Evolutionary conservation across 2,797 vertebrate genomes (phyloP).

Genomic region (Brotula barbata): DNA sequence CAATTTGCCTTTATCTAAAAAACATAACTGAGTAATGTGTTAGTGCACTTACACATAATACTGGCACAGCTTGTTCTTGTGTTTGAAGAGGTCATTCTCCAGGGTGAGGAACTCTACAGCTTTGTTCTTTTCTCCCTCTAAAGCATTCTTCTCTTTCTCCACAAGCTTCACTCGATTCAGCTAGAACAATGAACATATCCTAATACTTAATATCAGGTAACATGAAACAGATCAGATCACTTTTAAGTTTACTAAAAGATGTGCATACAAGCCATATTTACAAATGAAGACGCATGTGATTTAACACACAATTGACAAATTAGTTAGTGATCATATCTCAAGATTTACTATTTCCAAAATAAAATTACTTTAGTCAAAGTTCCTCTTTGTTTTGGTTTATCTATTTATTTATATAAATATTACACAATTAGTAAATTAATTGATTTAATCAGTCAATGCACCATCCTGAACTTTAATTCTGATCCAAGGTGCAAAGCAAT

Average conservation of each 20-base stretch:
- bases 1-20: background rate
- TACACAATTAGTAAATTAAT: too few species aligned
- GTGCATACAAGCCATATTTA: conserved; percentile 7
- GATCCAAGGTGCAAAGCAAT: too few species aligned
- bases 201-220: conserved; percentile 22
- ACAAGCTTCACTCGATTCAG: conserved; percentile 96
- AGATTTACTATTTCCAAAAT: too few species aligned
- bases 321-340: too few species aligned
- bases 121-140: conserved; percentile 93
- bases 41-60: conserved; percentile 88
- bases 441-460: too few species aligned
- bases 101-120: conserved; percentile 91
- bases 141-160: conserved; percentile 94
- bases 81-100: conserved; percentile 92
- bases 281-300: background rate
- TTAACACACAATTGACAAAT: background rate
- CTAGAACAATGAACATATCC: conserved; percentile 68
- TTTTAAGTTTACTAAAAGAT: background rate
- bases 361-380: too few species aligned
- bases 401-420: too few species aligned
- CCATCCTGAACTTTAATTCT: too few species aligned
- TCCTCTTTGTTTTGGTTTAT: too few species aligned
- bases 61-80: conserved; percentile 89
- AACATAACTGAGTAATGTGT: conserved; percentile 5
- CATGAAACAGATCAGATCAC: background rate